Conservation (phyloP, 2,113 vertebrate genomes). For the Semicossyphus pulcher region DNA sequence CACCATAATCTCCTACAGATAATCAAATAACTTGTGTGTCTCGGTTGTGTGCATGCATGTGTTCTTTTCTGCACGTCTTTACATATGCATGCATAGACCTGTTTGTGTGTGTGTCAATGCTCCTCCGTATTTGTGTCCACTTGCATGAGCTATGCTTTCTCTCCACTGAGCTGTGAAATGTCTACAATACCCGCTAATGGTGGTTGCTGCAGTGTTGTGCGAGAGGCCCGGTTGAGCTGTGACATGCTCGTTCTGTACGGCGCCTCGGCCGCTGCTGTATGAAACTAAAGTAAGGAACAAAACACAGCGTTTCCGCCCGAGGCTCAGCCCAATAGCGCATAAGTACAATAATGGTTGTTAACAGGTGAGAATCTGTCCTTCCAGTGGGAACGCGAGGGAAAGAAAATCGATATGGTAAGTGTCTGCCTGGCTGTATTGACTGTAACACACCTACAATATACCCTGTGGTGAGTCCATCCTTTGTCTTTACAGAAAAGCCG, state of each 20-base stretch:
- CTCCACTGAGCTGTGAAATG: slow-evolving; percentile 67
- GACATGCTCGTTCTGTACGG: slow-evolving; percentile 22
- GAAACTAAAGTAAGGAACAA: slow-evolving; percentile 14
- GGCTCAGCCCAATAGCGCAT: slow-evolving; percentile 15
- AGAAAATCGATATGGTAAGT: slow-evolving; percentile 58
- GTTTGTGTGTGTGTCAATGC: slow-evolving; percentile 3
- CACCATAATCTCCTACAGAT: neutral
- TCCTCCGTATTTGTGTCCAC: slow-evolving; percentile 39
- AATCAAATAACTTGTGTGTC: neutral
- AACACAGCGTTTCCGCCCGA: neutral
- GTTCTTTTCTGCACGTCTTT: slow-evolving; percentile 14
- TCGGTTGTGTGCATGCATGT: neutral
- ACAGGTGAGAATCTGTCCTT: slow-evolving; percentile 49
- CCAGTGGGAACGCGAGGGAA: slow-evolving; percentile 22
- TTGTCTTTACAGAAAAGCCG: slow-evolving; percentile 8
- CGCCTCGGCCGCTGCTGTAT: neutral
- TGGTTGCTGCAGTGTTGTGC: slow-evolving; percentile 28
- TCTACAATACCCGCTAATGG: slow-evolving; percentile 48
- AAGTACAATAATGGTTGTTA: slow-evolving; percentile 41
- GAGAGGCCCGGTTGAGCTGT: slow-evolving; percentile 28
- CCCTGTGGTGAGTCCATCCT: slow-evolving; percentile 26
- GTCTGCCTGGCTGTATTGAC: slow-evolving; percentile 55
- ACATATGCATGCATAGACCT: slow-evolving; percentile 9
- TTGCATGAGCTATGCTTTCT: slow-evolving; percentile 45
- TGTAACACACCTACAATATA: slow-evolving; percentile 38